Percentiles rank a stretch among this genome's conserved stretches.
These are phyloP conservation scores for Anthonomus grandis DNA, from an alignment of 1,140 invertebrate species.

Conservation along the genomic window DNA sequence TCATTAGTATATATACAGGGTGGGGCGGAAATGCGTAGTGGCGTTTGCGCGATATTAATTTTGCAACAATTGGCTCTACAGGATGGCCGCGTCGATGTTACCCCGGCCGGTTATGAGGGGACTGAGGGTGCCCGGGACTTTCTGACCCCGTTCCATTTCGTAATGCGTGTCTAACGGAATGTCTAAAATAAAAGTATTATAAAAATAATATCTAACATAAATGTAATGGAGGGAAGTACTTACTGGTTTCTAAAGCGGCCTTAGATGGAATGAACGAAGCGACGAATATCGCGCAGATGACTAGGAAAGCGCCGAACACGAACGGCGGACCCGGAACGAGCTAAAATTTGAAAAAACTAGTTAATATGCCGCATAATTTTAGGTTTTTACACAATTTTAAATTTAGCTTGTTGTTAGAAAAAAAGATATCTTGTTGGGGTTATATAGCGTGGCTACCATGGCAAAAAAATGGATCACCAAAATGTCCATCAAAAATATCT, in stretches of 20 bases:
- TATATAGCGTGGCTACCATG: too few species aligned
- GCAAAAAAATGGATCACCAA: too few species aligned
- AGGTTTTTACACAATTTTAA: too few species aligned
- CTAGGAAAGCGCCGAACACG: slow-evolving; percentile 95
- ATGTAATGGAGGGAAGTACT: slow-evolving; percentile 12
- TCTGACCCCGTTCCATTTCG: slow-evolving; percentile 69
- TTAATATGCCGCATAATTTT: too few species aligned
- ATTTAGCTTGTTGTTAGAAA: too few species aligned
- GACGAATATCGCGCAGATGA: slow-evolving; percentile 74
- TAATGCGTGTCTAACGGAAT: slow-evolving; percentile 73
- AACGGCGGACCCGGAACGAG: slow-evolving; percentile 99
- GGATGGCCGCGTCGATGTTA: slow-evolving; percentile 41
- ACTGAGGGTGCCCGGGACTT: slow-evolving; percentile 71
- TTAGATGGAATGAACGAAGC: slow-evolving; percentile 46
- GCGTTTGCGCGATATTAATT: too few species aligned
- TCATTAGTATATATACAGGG: too few species aligned
- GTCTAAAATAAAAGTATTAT: slow-evolving; percentile 46
- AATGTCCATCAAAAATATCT: too few species aligned
- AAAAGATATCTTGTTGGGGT: too few species aligned
- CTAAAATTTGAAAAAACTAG: slow-evolving; percentile 34
- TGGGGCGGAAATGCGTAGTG: too few species aligned
- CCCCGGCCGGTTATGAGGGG: slow-evolving; percentile 68
- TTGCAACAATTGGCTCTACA: slow-evolving; percentile 29
- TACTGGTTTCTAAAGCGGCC: slow-evolving; percentile 39
- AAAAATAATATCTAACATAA: neutral